A percentile compares a stretch with the other conserved stretches of the same genome.
Evolutionary conservation across 1,140 invertebrate species (phyloP).

Genomic region (Stegodyphus dumicola): DNA sequence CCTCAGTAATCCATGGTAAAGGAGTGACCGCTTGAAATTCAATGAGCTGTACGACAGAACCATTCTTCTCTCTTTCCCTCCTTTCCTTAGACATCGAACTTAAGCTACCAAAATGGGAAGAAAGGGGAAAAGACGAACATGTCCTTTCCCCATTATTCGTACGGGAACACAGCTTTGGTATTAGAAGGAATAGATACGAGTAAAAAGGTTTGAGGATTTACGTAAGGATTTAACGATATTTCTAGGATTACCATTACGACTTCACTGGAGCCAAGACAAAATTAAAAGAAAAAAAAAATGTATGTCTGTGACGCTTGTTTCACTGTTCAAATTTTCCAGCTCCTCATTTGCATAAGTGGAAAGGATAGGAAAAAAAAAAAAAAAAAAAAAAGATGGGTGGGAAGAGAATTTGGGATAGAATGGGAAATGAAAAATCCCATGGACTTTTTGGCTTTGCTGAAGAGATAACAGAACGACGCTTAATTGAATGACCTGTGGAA

Average conservation of each 20-base stretch:
- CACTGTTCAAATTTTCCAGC: not conserved
- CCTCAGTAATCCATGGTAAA: not conserved
- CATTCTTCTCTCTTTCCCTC: not conserved
- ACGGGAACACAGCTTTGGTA: slow-evolving; percentile 33
- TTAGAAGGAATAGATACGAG: slow-evolving; percentile 6
- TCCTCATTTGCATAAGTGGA: slow-evolving; percentile 20
- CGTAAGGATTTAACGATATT: slow-evolving; percentile 39
- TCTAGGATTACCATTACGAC: slow-evolving; percentile 48
- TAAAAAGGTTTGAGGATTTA: slow-evolving; percentile 14
- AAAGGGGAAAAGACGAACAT: too few species aligned
- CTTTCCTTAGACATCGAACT: slow-evolving; percentile 21
- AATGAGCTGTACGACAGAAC: slow-evolving; percentile 34
- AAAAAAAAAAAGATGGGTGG: not conserved
- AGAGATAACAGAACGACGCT: too few species aligned
- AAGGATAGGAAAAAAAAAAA: not conserved
- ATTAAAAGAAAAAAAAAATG: too few species aligned
- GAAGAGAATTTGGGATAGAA: not conserved
- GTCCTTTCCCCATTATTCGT: slow-evolving; percentile 34
- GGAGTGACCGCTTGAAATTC: slow-evolving; percentile 57
- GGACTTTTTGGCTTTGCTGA: too few species aligned
- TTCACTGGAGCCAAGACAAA: not conserved
- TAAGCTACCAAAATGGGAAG: slow-evolving; percentile 4
- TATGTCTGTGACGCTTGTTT: too few species aligned
- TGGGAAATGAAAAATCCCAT: not conserved
- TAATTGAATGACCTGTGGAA: not conserved